Conservation (phyloP, 2,113 vertebrate species). For the Rhea pennata region DNA sequence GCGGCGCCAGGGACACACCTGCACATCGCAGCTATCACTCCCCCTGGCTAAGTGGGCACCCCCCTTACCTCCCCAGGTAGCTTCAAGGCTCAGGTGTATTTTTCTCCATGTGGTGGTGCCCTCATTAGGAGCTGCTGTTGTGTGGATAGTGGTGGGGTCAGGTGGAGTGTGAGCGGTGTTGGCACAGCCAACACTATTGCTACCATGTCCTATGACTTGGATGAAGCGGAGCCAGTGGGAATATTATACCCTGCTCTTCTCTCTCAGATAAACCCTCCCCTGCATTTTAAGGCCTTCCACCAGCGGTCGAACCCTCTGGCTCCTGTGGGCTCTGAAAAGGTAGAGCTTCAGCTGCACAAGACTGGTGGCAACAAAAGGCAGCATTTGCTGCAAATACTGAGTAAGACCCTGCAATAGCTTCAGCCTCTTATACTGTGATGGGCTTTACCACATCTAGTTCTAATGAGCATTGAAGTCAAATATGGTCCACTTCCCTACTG, state of each 20-base stretch:
- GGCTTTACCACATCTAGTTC: background rate
- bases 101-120: background rate
- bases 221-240: background rate
- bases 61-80: background rate
- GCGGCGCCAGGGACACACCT: constrained; percentile 49
- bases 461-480: background rate
- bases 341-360: background rate
- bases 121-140: background rate
- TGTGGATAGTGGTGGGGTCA: background rate
- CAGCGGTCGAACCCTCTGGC: rapidly evolving
- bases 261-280: background rate
- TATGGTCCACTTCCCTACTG: background rate
- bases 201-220: background rate
- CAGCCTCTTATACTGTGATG: background rate
- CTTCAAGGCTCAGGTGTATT: background rate
- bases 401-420: background rate
- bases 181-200: background rate
- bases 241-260: background rate
- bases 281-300: background rate
- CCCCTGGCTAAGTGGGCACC: background rate
- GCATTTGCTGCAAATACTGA: background rate
- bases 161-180: rapidly evolving
- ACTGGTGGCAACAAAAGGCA: background rate
- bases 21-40: background rate
- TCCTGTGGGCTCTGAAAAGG: background rate